phyloP scores from a whole-genome alignment of 2,888 invertebrate genomes.

The Calameuta pallipes region DNA sequence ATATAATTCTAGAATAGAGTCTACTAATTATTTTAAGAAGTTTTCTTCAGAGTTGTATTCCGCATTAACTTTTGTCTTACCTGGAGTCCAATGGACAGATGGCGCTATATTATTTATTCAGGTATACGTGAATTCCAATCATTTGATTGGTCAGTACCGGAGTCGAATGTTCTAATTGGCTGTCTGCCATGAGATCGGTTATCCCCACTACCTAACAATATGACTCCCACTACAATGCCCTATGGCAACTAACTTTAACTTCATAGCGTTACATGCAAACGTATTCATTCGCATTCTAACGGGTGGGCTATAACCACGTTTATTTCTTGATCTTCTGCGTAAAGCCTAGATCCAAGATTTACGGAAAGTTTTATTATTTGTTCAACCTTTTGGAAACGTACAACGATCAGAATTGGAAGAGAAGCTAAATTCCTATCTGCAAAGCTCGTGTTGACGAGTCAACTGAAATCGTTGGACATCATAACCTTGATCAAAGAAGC shows the following conservation, averaged over 20 bases:
- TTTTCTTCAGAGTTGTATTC: background rate
- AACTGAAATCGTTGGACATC: background rate
- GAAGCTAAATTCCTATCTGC: background rate
- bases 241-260: background rate
- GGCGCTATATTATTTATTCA: background rate
- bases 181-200: background rate
- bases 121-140: background rate
- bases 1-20: background rate
- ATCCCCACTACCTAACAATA: background rate
- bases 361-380: constrained; percentile 10
- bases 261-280: background rate
- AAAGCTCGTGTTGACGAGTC: background rate
- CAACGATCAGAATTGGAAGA: background rate
- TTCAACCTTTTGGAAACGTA: background rate
- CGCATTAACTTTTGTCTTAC: background rate
- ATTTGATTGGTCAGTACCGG: background rate
- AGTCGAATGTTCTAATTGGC: constrained; percentile 2
- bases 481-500: background rate
- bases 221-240: background rate
- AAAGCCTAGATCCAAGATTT: constrained; percentile 2
- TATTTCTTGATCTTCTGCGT: constrained; percentile 20
- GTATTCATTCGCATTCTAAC: background rate
- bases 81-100: background rate
- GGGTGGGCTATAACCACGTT: background rate
- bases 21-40: background rate